These are phyloP conservation scores for Ptychochromis oligacanthus DNA, from an alignment of 2,113 vertebrate genomes.

Conservation along the genomic window DNA sequence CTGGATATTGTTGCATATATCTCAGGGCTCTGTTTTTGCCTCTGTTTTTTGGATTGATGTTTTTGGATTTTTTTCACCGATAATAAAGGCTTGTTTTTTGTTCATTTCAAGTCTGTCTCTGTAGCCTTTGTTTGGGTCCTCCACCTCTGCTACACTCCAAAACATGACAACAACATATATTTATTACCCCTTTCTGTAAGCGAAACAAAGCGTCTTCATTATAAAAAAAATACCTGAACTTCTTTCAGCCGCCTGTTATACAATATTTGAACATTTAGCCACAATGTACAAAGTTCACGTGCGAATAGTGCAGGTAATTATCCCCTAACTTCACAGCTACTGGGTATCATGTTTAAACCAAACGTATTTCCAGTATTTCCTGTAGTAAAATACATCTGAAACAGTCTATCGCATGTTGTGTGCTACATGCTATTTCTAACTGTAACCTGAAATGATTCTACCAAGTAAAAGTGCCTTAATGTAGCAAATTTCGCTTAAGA, in stretches of 20 bases:
- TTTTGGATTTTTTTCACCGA: too few species aligned
- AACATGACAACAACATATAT: too few species aligned
- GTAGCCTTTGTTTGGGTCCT: too few species aligned
- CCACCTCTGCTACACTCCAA: too few species aligned
- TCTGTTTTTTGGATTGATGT: too few species aligned
- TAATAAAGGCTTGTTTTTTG: too few species aligned
- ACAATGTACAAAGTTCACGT: background rate
- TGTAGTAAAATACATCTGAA: too few species aligned
- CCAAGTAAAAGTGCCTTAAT: background rate
- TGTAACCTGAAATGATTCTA: background rate
- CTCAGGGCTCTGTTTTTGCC: too few species aligned
- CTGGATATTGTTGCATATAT: too few species aligned
- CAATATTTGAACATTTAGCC: background rate
- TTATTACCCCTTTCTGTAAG: conserved; percentile 1
- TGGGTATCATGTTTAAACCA: background rate
- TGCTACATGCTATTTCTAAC: background rate
- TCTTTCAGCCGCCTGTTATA: background rate
- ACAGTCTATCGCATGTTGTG: too few species aligned
- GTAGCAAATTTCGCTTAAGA: background rate
- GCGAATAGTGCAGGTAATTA: background rate
- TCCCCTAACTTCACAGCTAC: background rate
- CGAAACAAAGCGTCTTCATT: background rate
- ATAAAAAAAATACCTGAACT: background rate
- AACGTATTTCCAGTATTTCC: background rate
- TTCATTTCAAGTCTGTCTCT: too few species aligned